Evolutionary conservation across 2,797 vertebrate genomes (phyloP).

Genomic region (Sarcoramphus papa): DNA sequence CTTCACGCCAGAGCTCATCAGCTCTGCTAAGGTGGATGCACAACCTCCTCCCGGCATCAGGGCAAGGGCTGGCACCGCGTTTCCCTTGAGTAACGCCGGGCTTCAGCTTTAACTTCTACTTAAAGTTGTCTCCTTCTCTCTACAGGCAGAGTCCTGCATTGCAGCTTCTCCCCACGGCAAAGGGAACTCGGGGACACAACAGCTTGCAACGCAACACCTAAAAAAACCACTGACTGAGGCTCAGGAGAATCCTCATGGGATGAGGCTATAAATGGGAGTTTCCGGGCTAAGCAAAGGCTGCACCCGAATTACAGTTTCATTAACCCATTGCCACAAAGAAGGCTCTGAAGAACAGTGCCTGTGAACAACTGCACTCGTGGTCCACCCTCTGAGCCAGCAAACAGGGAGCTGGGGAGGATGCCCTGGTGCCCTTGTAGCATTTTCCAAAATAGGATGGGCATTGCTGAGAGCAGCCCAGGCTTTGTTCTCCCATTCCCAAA

Average conservation of each 20-base stretch:
- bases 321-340: background rate
- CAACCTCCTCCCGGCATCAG: fast-evolving
- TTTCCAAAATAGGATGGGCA: background rate
- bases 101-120: background rate
- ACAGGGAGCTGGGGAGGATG: background rate
- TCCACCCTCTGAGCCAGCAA: background rate
- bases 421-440: background rate
- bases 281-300: background rate
- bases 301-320: background rate
- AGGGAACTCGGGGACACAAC: background rate
- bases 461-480: background rate
- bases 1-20: background rate
- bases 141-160: background rate
- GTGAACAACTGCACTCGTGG: background rate
- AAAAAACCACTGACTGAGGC: background rate
- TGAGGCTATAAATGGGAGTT: background rate
- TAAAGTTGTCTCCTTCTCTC: background rate
- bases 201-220: too few species aligned
- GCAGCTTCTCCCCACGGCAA: background rate
- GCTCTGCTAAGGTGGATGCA: background rate
- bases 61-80: fast-evolving
- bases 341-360: background rate
- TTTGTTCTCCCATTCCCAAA: background rate
- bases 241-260: background rate
- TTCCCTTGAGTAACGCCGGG: background rate